These are phyloP conservation scores for Dinoponera quadriceps DNA, from an alignment of 1,140 invertebrate genomes.

Conservation along the genomic window DNA sequence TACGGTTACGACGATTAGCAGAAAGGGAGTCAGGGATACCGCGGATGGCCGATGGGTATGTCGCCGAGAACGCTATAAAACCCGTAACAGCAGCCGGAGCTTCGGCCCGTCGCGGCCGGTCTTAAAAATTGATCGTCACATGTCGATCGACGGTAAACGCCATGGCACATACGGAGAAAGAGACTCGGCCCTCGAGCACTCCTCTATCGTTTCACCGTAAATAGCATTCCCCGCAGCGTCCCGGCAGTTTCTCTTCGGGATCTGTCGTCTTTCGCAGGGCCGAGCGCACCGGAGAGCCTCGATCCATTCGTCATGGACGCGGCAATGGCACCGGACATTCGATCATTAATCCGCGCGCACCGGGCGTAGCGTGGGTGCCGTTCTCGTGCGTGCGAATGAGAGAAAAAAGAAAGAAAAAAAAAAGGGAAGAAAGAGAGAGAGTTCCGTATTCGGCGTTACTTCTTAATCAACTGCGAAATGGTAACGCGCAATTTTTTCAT, in stretches of 20 bases:
- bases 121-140: constrained; percentile 47
- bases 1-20: background rate
- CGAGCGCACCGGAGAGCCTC: constrained; percentile 11
- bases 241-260: constrained; percentile 49
- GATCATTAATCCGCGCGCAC: constrained; percentile 44
- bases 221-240: constrained; percentile 11
- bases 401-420: no score
- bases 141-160: constrained; percentile 47
- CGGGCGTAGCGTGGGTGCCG: background rate
- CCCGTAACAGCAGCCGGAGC: constrained; percentile 5
- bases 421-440: no score
- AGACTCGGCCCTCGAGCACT: constrained; percentile 44
- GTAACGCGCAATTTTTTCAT: background rate
- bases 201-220: constrained; percentile 52
- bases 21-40: background rate
- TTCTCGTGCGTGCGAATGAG: no score
- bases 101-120: constrained; percentile 1
- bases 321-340: constrained; percentile 24
- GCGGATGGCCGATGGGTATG: background rate
- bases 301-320: constrained; percentile 56
- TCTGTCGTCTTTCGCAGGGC: constrained; percentile 18
- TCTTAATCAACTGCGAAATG: background rate
- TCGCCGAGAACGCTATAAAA: background rate
- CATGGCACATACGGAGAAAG: constrained; percentile 29
- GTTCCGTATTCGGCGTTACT: constrained; percentile 4